A percentile compares a stretch with the other conserved stretches of the same genome.
Evolutionary conservation across 2,113 vertebrate species (phyloP).

Genomic region (Mystacornis crossleyi): DNA sequence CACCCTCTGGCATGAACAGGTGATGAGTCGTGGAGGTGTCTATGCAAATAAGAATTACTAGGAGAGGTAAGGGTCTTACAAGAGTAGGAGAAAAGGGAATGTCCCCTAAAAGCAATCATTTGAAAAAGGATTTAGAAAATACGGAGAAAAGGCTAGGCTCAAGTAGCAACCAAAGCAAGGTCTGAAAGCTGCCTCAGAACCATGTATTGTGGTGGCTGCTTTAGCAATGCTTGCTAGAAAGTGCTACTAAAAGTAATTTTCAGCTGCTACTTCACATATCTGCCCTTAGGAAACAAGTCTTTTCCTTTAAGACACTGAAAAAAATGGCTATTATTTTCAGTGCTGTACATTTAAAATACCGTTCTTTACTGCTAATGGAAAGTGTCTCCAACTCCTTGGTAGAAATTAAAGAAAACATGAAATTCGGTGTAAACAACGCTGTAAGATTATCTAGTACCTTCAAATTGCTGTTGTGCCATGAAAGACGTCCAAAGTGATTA

Average conservation of each 20-base stretch:
- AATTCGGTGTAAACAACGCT: background rate
- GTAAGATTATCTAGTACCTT: background rate
- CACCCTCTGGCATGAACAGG: background rate
- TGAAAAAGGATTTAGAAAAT: background rate
- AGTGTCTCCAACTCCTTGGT: background rate
- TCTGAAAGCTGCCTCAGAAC: background rate
- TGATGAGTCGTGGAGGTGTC: background rate
- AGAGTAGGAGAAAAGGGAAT: background rate
- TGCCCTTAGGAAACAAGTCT: background rate
- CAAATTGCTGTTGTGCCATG: background rate
- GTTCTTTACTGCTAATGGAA: background rate
- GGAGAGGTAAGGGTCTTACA: background rate
- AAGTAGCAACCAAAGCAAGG: background rate
- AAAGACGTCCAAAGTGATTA: background rate
- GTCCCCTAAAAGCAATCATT: background rate
- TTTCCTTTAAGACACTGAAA: background rate
- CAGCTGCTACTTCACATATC: background rate
- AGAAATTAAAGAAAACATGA: background rate
- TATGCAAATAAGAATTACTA: background rate
- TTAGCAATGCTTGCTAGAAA: background rate
- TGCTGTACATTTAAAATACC: background rate
- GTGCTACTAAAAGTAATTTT: background rate
- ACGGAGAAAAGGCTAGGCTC: background rate
- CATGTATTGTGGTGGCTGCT: background rate
- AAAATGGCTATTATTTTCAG: background rate